Conservation (phyloP, 2,888 invertebrate species). For the Ophioninae sp. region DNA sequence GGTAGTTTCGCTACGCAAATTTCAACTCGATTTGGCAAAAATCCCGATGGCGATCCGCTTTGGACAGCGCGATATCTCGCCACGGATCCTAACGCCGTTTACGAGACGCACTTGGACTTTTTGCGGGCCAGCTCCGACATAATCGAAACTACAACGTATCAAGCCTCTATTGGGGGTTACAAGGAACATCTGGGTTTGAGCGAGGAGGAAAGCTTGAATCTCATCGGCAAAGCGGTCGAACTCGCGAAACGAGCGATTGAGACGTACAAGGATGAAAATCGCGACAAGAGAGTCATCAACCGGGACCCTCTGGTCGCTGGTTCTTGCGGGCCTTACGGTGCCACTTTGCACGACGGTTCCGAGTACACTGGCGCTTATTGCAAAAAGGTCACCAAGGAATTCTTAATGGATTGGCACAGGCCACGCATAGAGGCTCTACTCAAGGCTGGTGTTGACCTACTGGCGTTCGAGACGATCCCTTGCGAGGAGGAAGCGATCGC, state of each 20-base stretch:
- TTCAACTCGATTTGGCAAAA: constrained; percentile 87
- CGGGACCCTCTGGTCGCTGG: constrained; percentile 88
- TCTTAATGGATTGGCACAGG: constrained; percentile 92
- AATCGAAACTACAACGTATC: constrained; percentile 82
- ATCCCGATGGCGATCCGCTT: constrained; percentile 92
- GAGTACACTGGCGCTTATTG: constrained; percentile 95
- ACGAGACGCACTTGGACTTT: constrained; percentile 91
- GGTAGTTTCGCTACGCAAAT: constrained; percentile 93
- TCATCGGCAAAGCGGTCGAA: constrained; percentile 89
- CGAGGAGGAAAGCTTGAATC: constrained; percentile 85
- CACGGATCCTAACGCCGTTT: constrained; percentile 90
- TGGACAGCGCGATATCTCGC: constrained; percentile 94
- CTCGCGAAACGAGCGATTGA: constrained; percentile 87
- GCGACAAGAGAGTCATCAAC: constrained; percentile 65
- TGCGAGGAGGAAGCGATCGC: constrained; percentile 92
- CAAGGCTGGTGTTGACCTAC: constrained; percentile 90
- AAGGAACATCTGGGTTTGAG: constrained; percentile 87
- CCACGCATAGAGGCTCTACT: constrained; percentile 90
- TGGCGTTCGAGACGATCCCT: constrained; percentile 97
- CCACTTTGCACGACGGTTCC: constrained; percentile 93
- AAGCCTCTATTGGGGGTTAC: constrained; percentile 84
- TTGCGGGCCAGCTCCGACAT: constrained; percentile 93
- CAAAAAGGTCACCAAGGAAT: constrained; percentile 84
- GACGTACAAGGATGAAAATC: constrained; percentile 69
- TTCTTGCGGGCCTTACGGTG: constrained; percentile 96